These are phyloP conservation scores for Zosterops japonicus DNA, from an alignment of 2,113 vertebrate genomes.

Conservation along the genomic window DNA sequence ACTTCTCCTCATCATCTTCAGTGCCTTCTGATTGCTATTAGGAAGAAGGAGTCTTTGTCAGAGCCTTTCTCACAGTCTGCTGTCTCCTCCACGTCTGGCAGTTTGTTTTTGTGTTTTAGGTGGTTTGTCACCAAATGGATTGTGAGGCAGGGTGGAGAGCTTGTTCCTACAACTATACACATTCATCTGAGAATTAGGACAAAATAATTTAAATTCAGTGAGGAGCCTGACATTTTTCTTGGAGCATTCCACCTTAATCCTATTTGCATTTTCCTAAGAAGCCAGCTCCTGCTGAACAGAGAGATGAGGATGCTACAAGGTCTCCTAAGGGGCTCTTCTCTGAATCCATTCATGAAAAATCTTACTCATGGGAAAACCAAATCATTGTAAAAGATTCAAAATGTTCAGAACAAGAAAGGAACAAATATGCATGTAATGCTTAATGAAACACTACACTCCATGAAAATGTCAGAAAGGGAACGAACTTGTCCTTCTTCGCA, in stretches of 20 bases:
- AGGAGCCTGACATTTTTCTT: constrained; percentile 2
- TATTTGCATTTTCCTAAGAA: constrained; percentile 7
- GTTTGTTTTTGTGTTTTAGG: background rate
- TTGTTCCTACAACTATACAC: background rate
- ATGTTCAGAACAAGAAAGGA: background rate
- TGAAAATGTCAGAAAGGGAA: background rate
- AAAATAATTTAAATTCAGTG: constrained; percentile 22
- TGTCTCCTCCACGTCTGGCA: background rate
- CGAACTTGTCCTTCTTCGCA: background rate
- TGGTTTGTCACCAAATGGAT: background rate
- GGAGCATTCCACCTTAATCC: constrained; percentile 33
- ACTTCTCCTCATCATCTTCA: background rate
- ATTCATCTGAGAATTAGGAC: constrained; percentile 6
- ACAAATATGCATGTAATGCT: background rate
- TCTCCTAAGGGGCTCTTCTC: background rate
- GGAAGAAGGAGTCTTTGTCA: background rate
- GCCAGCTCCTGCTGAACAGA: background rate
- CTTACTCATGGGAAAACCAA: background rate
- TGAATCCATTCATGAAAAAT: background rate
- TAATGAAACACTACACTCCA: background rate
- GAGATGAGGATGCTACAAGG: background rate
- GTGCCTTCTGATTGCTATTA: background rate
- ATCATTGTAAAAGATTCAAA: background rate
- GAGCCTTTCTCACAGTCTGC: background rate
- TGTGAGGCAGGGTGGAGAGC: background rate